Percentiles rank a stretch among this genome's conserved stretches.
phyloP scores from a whole-genome alignment of 2,797 vertebrate genomes.

The Syndactyla subalaris region DNA sequence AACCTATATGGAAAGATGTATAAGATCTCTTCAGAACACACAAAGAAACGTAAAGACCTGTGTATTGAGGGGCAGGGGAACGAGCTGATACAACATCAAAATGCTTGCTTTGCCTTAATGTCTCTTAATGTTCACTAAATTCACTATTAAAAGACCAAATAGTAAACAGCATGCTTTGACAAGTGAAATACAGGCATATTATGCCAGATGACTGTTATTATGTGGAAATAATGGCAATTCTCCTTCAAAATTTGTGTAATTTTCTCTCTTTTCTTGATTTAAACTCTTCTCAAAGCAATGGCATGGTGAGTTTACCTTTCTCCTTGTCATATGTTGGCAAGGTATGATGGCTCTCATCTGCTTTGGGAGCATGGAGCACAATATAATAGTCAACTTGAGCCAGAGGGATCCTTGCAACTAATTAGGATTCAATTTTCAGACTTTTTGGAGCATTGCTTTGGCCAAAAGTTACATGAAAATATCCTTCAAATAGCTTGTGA shows the following conservation, averaged over 20 bases:
- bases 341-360: conserved; percentile 63
- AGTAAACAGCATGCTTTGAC: conserved; percentile 68
- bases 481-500: conserved; percentile 64
- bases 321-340: conserved; percentile 66
- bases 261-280: conserved; percentile 70
- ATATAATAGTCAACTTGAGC: conserved; percentile 53
- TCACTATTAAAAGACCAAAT: conserved; percentile 63
- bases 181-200: conserved; percentile 63
- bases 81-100: conserved; percentile 44
- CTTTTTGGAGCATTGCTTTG: conserved; percentile 61
- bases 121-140: conserved; percentile 63
- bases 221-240: conserved; percentile 65
- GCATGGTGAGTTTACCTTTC: conserved; percentile 68
- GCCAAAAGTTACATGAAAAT: conserved; percentile 64
- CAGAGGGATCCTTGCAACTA: conserved; percentile 43
- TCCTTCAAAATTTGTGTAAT: conserved; percentile 69
- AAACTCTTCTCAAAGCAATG: conserved; percentile 67
- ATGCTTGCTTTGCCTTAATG: conserved; percentile 57
- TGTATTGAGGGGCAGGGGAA: conserved; percentile 10
- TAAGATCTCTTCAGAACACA: neutral
- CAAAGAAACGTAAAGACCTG: neutral
- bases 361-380: conserved; percentile 22
- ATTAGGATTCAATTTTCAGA: conserved; percentile 70
- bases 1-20: neutral
- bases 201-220: conserved; percentile 64